A percentile compares a stretch with the other conserved stretches of the same genome.
These are phyloP conservation scores for Metalampra italica DNA, from an alignment of 2,888 invertebrate species.

Conservation along the genomic window DNA sequence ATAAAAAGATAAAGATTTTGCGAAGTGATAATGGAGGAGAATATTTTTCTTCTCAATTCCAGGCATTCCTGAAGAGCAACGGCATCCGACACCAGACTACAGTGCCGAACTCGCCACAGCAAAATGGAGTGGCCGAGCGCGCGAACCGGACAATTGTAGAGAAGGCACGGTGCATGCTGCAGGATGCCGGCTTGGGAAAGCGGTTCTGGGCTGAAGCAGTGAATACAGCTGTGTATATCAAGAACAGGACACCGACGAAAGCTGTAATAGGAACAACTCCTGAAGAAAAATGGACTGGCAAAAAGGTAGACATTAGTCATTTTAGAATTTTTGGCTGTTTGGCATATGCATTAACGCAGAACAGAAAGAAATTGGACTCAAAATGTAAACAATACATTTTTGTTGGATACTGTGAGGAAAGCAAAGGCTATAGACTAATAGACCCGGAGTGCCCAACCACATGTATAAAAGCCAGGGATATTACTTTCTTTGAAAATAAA, in stretches of 20 bases:
- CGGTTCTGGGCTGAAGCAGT: conserved; percentile 14
- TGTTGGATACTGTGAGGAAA: conserved; percentile 11
- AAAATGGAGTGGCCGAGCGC: conserved; percentile 35
- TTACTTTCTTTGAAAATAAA: conserved; percentile 11
- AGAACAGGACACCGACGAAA: conserved; percentile 11
- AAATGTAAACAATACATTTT: conserved; percentile 8
- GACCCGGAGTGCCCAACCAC: conserved; percentile 6
- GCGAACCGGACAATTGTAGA: conserved; percentile 15
- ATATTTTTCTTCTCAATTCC: conserved; percentile 13
- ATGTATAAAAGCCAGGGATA: conserved; percentile 14
- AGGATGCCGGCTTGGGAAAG: conserved; percentile 2
- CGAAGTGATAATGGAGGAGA: conserved; percentile 8
- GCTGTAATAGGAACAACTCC: conserved; percentile 6
- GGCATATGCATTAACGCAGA: conserved; percentile 1
- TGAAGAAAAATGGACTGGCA: conserved; percentile 12
- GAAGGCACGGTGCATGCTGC: conserved; percentile 10
- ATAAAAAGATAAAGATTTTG: conserved; percentile 3
- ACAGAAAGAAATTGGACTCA: conserved; percentile 8
- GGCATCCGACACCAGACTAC: conserved; percentile 26
- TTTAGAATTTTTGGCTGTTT: conserved; percentile 11
- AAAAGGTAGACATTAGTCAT: conserved; percentile 7
- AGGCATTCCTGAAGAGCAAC: conserved; percentile 1
- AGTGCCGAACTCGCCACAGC: conserved; percentile 25
- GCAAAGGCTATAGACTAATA: conserved; percentile 13
- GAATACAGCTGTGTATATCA: conserved; percentile 15